These are phyloP conservation scores for Philaethria dido DNA, from an alignment of 2,888 invertebrate species.

Conservation along the genomic window DNA sequence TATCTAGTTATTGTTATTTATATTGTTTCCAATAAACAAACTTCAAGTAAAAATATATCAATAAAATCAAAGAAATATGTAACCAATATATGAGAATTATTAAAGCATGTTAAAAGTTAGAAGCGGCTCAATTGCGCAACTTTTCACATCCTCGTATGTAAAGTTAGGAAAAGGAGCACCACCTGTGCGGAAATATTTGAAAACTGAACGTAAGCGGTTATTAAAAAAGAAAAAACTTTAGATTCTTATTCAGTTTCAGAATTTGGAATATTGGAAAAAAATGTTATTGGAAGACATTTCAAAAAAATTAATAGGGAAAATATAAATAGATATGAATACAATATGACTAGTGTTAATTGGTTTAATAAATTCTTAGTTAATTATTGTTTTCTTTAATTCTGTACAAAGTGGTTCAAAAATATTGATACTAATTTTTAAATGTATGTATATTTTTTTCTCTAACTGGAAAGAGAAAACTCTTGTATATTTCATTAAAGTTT, in stretches of 20 bases:
- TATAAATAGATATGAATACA: no score
- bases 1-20: no score
- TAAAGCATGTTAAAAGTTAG: conserved; percentile 17
- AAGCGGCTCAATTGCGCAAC: not conserved
- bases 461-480: no score
- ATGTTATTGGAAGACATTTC: not conserved
- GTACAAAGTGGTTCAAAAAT: no score
- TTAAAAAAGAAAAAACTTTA: conserved; percentile 10
- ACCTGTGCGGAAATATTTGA: conserved; percentile 10
- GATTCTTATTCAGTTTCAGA: not conserved
- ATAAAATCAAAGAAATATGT: not conserved
- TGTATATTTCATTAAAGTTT: no score
- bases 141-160: conserved; percentile 8
- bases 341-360: no score
- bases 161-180: conserved; percentile 4
- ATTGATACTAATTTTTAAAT: no score
- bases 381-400: no score
- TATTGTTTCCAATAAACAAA: not conserved
- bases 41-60: not conserved
- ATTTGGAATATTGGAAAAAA: conserved; percentile 2
- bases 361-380: no score
- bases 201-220: conserved; percentile 10
- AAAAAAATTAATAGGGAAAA: not conserved
- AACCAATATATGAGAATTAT: not conserved
- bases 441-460: no score